Conservation (phyloP, 2,888 invertebrate species). For the Taenaris catops region DNA sequence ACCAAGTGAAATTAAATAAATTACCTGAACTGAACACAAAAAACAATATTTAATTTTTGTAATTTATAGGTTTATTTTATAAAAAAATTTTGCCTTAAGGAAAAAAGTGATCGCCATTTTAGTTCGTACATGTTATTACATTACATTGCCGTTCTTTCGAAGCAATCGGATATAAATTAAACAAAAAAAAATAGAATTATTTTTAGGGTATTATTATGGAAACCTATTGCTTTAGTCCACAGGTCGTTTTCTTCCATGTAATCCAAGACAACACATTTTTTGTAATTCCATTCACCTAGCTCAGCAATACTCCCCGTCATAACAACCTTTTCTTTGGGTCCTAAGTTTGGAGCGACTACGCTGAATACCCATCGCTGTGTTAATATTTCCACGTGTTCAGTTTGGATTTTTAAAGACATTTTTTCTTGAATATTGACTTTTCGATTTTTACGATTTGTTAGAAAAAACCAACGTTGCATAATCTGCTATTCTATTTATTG, state of each 20-base stretch:
- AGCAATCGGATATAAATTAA: too few relatives aligned
- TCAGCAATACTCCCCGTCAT: conserved; percentile 84
- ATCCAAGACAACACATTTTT: conserved; percentile 78
- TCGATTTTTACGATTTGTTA: conserved; percentile 68
- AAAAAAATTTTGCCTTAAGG: too few relatives aligned
- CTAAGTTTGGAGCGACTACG: conserved; percentile 74
- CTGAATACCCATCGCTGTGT: conserved; percentile 58
- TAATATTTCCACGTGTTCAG: conserved; percentile 35
- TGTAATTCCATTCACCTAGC: conserved; percentile 86
- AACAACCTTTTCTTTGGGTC: conserved; percentile 82
- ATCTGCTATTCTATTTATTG: too few relatives aligned
- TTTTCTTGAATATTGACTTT: conserved; percentile 43
- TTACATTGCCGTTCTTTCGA: too few relatives aligned
- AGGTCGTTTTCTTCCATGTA: conserved; percentile 58
- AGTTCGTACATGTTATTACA: too few relatives aligned
- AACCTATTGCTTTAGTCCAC: conserved; percentile 83
- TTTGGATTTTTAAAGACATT: conserved; percentile 42
- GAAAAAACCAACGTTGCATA: conserved; percentile 84
- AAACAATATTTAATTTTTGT: too few relatives aligned
- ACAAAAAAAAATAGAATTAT: too few relatives aligned
- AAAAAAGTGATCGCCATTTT: too few relatives aligned
- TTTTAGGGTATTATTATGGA: too few relatives aligned
- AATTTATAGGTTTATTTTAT: too few relatives aligned
- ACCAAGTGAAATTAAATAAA: too few relatives aligned
- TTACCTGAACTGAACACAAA: too few relatives aligned